Base-by-base conservation (phyloP, 35 echinoderm and acorn worm species). In the Apostichopus parvimensis region DNA sequence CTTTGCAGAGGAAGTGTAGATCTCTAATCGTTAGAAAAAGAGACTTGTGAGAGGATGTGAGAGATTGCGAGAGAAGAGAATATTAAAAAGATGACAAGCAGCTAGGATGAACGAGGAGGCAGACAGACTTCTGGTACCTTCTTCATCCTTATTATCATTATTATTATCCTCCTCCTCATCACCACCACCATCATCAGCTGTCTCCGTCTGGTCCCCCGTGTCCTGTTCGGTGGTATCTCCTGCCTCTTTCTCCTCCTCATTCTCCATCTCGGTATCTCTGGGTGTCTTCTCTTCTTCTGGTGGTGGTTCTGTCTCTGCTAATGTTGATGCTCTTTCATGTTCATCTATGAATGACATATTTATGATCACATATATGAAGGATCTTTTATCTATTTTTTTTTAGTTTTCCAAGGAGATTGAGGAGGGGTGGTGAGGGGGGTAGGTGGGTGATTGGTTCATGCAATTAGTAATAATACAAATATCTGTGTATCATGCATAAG, bases 211-310 rank as follows among this genome's bases (percentile, higher is more conserved):
- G 79, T 68, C 91, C 86, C 91, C 81, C 56, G 22, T 62, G 5
- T 93, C 92, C 14, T 79, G 65, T 12, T 92, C 77, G 13, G 92
- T 87, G 34, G 34, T 45, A 23, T 64, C 85, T 2, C 59, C 86
- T 25, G 28, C 86, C 23, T 80, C 91, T 77, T 87, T 92, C 22
- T 87, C 90, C 73, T 95, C 91, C 79, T 92, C 82, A 54, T 45
- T 45, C 34, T 95, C 94, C 86, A 61, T 80, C 85, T 57, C 78
- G 13, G 12, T 58, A 65, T 65, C 85, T 26, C 64, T 13, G 25
- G 85, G 85, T n/a, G 18, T 87, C 64, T 87, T 71, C 59, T 71
- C 85, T 23, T 65, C 85, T 9, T 62, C 85, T 24, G 57, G 57
- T 8, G 85, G 57, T 64, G 85, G 85, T 71, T 87, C 85, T 22